Evolutionary conservation across 2,797 vertebrate genomes (phyloP), one percentile per base, ranked within the genome.

Genomic region (Moxostoma hubbsi): DNA sequence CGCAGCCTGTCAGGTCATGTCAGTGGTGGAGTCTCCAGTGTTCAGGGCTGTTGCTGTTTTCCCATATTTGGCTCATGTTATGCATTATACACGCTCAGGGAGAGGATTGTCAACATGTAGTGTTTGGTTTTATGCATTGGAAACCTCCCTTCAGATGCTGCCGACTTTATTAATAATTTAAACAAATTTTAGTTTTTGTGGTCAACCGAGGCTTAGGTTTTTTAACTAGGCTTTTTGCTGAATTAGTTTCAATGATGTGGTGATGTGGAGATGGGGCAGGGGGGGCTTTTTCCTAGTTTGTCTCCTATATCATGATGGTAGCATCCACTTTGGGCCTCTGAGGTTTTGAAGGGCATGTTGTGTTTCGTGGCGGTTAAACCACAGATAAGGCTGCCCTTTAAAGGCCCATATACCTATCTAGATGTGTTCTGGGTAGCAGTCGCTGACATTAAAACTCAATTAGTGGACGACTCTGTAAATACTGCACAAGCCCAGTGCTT

Each of bases 401-500:
- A 88, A 90, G 90, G 81, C 80, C 85, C 80, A 83, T 90, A 86
- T 85, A 85, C 86, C 83, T 88, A 83, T 84, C 82, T 67, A 88
- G 81, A 70, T 77, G 86, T 62, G 85, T 87, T 79, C 78, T 83
- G 84, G 82, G 84, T 85, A 89, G 86, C 87, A 88, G 83, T 85
- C 85, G 80, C 82, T 76, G 87, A 90, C 92, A 91, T 90, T 92
- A 89, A 90, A 90, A 90, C 88, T 86, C 90, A 91, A 91, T 92
- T 91, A 90, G 92, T 73, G 84, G 87, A 85, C 85, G 87, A 87
- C 70, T 81, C 70, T 55, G 85, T 92, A 90, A 92, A 93, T 91
- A 88, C 83, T 88, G 87, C 87, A 89, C 88, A 87, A 90, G 88
- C 86, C 82, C 62, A 70, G 80, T 63, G 84, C 87, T 89, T 85